Evolutionary conservation across 2,797 vertebrate genomes (phyloP).

Genomic region (Eulemur mongoz): DNA sequence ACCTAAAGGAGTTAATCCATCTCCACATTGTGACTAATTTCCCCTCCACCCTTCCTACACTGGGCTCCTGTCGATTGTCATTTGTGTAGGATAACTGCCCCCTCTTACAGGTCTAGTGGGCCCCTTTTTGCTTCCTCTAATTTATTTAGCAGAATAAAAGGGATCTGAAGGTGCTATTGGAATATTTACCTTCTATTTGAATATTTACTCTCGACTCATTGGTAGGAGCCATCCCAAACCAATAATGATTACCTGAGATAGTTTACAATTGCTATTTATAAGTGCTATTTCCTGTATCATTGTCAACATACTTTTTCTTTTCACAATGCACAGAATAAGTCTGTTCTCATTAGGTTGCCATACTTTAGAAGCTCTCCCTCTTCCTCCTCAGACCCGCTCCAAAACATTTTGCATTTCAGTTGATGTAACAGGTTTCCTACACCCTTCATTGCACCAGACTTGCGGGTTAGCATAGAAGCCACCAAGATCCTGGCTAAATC

Average conservation of each 20-base stretch:
- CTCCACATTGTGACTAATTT: slow-evolving; percentile 41
- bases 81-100: neutral
- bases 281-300: neutral
- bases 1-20: slow-evolving; percentile 35
- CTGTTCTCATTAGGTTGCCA: neutral
- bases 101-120: neutral
- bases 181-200: slow-evolving; percentile 4
- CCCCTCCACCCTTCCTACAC: neutral
- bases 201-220: neutral
- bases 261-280: neutral
- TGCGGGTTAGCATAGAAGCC: neutral
- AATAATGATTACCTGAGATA: neutral
- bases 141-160: neutral
- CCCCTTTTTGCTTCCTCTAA: neutral
- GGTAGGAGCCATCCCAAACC: neutral
- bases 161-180: neutral
- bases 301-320: neutral
- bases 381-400: neutral
- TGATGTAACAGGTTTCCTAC: neutral
- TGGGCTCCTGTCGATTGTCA: neutral
- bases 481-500: neutral
- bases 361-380: neutral
- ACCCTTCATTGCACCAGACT: neutral
- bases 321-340: neutral
- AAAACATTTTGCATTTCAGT: neutral